Conservation (phyloP, 2,113 vertebrate species). For the Bufo gargarizans region DNA sequence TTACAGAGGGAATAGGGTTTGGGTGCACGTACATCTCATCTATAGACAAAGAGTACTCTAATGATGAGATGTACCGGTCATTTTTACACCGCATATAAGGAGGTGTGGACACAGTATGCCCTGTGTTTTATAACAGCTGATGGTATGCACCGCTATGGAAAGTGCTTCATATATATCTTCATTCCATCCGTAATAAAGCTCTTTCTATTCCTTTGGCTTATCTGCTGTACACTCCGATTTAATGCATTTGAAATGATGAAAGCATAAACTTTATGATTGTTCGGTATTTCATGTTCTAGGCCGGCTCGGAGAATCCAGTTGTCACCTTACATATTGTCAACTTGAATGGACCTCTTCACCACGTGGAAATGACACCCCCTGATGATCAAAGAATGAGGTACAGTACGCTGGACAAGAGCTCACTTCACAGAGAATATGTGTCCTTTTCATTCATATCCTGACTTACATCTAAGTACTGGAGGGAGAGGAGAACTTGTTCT, state of each 20-base stretch:
- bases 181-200: not conserved
- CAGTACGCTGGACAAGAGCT: not conserved
- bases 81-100: not conserved
- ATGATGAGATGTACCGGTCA: not conserved
- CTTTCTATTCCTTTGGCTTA: not conserved
- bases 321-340: slow-evolving; percentile 92
- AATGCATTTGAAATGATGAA: not conserved
- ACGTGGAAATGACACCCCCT: slow-evolving; percentile 90
- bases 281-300: slow-evolving; percentile 71
- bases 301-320: slow-evolving; percentile 91
- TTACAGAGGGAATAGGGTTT: not conserved
- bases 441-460: slow-evolving; percentile 37
- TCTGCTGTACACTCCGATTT: not conserved
- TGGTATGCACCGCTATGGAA: not conserved
- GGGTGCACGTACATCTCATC: not conserved
- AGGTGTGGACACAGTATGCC: too few species aligned
- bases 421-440: slow-evolving; percentile 51
- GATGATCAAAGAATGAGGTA: slow-evolving; percentile 92
- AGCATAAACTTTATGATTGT: slow-evolving; percentile 1
- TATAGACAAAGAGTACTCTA: not conserved
- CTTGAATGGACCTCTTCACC: slow-evolving; percentile 91
- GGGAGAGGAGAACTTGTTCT: not conserved
- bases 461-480: slow-evolving; percentile 39
- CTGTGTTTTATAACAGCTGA: not conserved
- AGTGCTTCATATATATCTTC: not conserved